Evolutionary conservation across 2,113 vertebrate species (phyloP), one percentile per base, ranked within the genome.

Genomic region (Pterocles orientalis): DNA sequence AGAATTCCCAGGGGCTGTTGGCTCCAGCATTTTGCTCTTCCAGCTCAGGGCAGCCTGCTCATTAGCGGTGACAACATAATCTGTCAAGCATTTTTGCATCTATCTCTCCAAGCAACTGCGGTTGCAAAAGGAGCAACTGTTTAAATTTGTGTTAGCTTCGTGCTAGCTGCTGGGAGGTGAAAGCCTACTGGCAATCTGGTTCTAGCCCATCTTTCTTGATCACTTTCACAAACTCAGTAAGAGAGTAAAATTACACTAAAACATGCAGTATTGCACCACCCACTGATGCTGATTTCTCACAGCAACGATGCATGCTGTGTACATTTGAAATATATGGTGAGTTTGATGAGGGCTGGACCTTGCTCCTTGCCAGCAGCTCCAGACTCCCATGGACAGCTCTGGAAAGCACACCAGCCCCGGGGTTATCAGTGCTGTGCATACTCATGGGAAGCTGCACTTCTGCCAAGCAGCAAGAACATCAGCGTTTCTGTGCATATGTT

Each of bases 361-460:
- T 60, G 7, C 28, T 85, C 56, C 84, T 36, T 39, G 23, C 75
- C 16, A 18, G 33, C 53, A 77, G 75, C 79, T 79, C 50, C 36
- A 19, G 62, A 5, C 53, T 76, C 36, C 82, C 66, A 25, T 3
- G 12, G 54, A 25, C 8, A 24, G 41, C 58, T 15, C 1, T 7
- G 33, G 56, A 58, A 68, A 75, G 65, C 28, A 13, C 41, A 68
- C 7, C 81, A 71, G 45, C 20, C 65, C 31, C 4, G 3, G 45
- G 45, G 33, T n/a, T 20, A 47, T 20, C 23, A 19, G 33, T 0
- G 2, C 41, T 47, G 33, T 15, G 41, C 20, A 8, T 0, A 0
- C 18, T 0, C 2, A 9, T 1, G 2, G 56, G 45, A 50, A 66
- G 7, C 34, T n/a, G 56, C 73, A 73, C 34, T 17, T 14, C 29